These are phyloP conservation scores for Pterocles gutturalis DNA, from an alignment of 2,113 vertebrate species.

Conservation along the genomic window DNA sequence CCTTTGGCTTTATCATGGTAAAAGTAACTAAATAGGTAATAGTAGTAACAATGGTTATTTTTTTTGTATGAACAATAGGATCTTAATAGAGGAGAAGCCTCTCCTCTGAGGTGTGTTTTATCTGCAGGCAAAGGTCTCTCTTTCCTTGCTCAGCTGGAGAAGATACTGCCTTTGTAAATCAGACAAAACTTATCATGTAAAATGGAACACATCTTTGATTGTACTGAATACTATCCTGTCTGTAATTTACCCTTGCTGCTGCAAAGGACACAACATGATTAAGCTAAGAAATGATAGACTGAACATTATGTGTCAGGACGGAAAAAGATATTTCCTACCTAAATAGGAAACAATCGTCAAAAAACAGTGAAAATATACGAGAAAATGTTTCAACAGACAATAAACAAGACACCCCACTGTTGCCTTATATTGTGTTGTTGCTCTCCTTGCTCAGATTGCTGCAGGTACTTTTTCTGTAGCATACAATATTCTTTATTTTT, in stretches of 20 bases:
- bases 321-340: neutral
- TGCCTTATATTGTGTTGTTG: neutral
- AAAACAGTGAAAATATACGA: neutral
- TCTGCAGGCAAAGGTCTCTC: neutral
- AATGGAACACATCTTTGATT: constrained; percentile 45
- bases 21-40: neutral
- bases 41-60: neutral
- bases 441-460: neutral
- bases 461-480: neutral
- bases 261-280: constrained; percentile 13
- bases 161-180: constrained; percentile 35
- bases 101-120: neutral
- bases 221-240: neutral
- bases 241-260: constrained; percentile 46
- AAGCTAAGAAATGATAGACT: constrained; percentile 35
- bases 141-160: constrained; percentile 13
- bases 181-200: constrained; percentile 9
- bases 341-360: constrained; percentile 34
- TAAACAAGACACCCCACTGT: neutral
- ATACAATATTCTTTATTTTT: neutral
- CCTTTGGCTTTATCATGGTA: neutral
- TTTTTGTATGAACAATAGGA: neutral
- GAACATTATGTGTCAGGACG: neutral
- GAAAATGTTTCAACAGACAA: neutral
- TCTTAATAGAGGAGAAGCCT: neutral